Evolutionary conservation across 2,113 vertebrate species (phyloP).

Genomic region (Malurus elegans): DNA sequence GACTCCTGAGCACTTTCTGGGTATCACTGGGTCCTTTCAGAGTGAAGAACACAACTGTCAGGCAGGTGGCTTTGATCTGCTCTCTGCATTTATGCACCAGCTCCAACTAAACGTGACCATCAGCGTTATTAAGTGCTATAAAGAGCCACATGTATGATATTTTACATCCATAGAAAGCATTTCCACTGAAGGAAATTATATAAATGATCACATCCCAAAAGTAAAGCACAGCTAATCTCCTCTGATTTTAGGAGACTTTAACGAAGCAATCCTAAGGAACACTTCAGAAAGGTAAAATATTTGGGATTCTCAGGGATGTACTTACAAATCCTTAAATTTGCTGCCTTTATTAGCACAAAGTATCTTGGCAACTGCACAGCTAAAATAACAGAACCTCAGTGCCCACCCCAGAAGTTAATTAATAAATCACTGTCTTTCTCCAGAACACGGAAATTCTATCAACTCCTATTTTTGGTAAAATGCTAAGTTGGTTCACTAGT

Average conservation of each 20-base stretch:
- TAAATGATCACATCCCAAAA: neutral
- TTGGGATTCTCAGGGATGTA: neutral
- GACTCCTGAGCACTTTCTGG: neutral
- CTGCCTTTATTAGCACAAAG: neutral
- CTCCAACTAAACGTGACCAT: neutral
- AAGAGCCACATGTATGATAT: neutral
- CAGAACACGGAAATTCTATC: neutral
- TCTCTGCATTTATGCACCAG: neutral
- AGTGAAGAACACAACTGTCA: neutral
- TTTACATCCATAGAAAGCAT: neutral
- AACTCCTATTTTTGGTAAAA: neutral
- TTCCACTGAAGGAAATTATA: neutral
- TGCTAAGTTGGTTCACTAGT: neutral
- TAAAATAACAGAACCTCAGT: neutral
- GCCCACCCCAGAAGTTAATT: neutral
- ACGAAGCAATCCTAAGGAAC: neutral
- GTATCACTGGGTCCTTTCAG: neutral
- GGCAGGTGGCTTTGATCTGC: conserved; percentile 5
- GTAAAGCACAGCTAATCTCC: neutral
- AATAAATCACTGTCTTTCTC: neutral
- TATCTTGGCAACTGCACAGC: neutral
- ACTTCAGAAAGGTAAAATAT: neutral
- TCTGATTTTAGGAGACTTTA: neutral
- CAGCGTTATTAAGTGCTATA: neutral
- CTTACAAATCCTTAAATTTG: neutral